Evolutionary conservation across 2,797 vertebrate genomes (phyloP).

Genomic region (Rhinoraja longicauda): DNA sequence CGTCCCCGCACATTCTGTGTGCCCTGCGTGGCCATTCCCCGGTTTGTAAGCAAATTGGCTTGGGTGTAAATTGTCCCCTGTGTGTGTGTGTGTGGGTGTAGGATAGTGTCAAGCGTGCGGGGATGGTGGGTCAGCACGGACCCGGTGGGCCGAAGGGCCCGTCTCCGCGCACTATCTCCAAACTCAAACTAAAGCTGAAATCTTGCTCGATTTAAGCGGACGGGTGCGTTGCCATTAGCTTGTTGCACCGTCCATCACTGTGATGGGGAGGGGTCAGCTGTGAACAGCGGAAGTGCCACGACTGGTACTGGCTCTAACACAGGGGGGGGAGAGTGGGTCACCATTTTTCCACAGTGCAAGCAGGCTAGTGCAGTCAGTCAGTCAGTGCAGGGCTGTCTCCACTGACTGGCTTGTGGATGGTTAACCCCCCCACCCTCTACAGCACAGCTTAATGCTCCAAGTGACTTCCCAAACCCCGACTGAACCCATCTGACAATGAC

Average conservation of each 20-base stretch:
- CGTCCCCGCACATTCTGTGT: too few species aligned
- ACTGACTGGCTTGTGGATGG: neutral
- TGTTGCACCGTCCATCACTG: neutral
- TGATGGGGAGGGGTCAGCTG: neutral
- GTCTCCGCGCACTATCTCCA: too few species aligned
- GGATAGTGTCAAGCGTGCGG: too few species aligned
- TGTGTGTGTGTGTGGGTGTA: too few species aligned
- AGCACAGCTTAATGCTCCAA: neutral
- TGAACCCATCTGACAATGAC: neutral
- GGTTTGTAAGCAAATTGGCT: too few species aligned
- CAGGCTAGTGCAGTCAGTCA: neutral
- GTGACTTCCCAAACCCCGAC: neutral
- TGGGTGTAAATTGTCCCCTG: too few species aligned
- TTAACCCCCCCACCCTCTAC: neutral
- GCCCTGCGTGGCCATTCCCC: too few species aligned
- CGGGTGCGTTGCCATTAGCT: neutral
- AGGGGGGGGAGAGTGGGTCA: neutral
- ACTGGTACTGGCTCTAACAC: neutral
- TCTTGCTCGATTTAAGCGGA: neutral
- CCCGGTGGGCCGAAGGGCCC: too few species aligned
- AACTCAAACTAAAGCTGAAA: too few species aligned
- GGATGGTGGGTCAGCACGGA: too few species aligned
- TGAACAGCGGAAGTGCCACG: conserved; percentile 36
- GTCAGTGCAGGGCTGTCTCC: neutral
- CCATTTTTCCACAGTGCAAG: neutral